Conservation (phyloP, 1,140 invertebrate species). For the Cyphomyrmex costatus region DNA sequence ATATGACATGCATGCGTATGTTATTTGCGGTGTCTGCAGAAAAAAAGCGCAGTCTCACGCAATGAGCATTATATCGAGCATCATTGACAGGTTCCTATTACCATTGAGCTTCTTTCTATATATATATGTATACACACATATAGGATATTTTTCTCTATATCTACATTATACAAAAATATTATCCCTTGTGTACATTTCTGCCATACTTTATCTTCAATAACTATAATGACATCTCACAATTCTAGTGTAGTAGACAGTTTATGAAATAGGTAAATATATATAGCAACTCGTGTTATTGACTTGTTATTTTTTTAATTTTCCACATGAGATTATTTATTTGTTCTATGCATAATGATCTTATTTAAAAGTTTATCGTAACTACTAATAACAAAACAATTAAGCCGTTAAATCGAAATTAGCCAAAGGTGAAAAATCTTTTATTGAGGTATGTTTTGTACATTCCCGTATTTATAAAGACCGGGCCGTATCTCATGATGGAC, state of each 20-base stretch:
- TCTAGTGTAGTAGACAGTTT: neutral
- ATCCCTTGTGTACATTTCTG: neutral
- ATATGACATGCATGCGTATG: constrained; percentile 26
- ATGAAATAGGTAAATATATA: neutral
- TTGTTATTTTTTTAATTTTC: neutral
- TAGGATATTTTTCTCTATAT: neutral
- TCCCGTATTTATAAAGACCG: constrained; percentile 7
- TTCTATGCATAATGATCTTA: neutral
- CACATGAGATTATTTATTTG: neutral
- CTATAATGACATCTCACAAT: neutral
- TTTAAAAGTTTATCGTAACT: neutral
- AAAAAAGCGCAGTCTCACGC: constrained; percentile 28
- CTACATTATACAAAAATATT: neutral
- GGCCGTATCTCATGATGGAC: neutral
- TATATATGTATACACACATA: too few relatives aligned
- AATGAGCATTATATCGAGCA: neutral
- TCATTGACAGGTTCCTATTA: constrained; percentile 31
- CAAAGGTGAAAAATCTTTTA: neutral
- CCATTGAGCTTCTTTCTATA: neutral
- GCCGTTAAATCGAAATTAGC: constrained; percentile 5
- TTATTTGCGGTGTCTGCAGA: constrained; percentile 16
- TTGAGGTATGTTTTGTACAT: constrained; percentile 8
- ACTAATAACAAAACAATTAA: neutral
- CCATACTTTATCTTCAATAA: neutral
- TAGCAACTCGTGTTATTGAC: neutral